Evolutionary conservation across 1,140 invertebrate species (phyloP).

Genomic region (Meteorus sp.): DNA sequence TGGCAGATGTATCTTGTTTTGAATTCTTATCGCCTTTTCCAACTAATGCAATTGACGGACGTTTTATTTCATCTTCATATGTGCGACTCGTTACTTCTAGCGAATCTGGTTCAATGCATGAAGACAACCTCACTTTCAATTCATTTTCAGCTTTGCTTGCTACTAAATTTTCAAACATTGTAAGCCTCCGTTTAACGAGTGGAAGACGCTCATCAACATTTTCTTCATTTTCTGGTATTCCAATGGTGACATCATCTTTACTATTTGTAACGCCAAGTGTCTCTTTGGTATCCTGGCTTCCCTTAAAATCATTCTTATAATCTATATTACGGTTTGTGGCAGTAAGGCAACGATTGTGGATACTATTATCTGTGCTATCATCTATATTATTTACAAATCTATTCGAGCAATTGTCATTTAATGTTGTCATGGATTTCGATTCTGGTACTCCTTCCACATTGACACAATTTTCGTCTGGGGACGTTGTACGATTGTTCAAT

Average conservation of each 20-base stretch:
- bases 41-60: neutral
- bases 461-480: slow-evolving; percentile 16
- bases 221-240: slow-evolving; percentile 16
- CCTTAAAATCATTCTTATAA: slow-evolving; percentile 21
- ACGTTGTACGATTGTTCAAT: slow-evolving; percentile 20
- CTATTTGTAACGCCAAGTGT: slow-evolving; percentile 23
- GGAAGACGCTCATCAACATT: slow-evolving; percentile 32
- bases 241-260: slow-evolving; percentile 4
- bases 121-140: too few species aligned
- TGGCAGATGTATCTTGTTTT: too few species aligned
- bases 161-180: slow-evolving; percentile 39
- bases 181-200: slow-evolving; percentile 45
- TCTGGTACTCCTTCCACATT: slow-evolving; percentile 17
- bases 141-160: slow-evolving; percentile 2
- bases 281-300: slow-evolving; percentile 47
- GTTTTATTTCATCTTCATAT: neutral
- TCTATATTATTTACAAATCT: slow-evolving; percentile 14
- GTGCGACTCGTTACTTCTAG: neutral
- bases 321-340: slow-evolving; percentile 39
- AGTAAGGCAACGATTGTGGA: slow-evolving; percentile 38
- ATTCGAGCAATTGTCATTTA: slow-evolving; percentile 20
- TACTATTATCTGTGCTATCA: slow-evolving; percentile 19
- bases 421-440: slow-evolving; percentile 16
- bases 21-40: neutral
- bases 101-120: slow-evolving; percentile 1